Evolutionary conservation across 2,797 vertebrate species (phyloP).

Genomic region (Sebastiscus albofasciatus): DNA sequence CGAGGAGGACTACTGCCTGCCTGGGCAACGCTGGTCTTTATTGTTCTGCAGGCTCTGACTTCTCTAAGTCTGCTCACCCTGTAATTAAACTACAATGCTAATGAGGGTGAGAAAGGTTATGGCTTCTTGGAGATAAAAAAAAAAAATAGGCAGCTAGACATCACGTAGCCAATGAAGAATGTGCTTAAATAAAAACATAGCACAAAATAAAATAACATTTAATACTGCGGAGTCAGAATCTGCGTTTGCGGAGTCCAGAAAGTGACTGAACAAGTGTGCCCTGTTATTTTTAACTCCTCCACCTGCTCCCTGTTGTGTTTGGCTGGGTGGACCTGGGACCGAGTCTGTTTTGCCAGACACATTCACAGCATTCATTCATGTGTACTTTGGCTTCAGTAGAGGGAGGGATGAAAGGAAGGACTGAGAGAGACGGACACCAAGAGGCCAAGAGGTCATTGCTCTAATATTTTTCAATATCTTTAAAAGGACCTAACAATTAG

Average conservation of each 20-base stretch:
- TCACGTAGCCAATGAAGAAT: not conserved
- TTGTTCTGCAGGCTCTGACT: constrained; percentile 12
- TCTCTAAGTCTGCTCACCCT: constrained; percentile 7
- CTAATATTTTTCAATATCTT: not conserved
- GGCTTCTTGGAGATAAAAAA: not conserved
- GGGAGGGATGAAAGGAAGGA: not conserved
- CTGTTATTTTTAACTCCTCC: constrained; percentile 61
- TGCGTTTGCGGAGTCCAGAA: constrained; percentile 12
- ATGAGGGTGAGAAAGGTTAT: constrained; percentile 7
- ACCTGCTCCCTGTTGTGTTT: constrained; percentile 64
- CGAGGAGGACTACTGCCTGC: constrained; percentile 34
- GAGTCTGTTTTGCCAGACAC: constrained; percentile 47
- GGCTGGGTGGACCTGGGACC: constrained; percentile 8
- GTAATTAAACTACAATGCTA: constrained; percentile 30
- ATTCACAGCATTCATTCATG: constrained; percentile 63
- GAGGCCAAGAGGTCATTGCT: not conserved
- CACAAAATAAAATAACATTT: not conserved
- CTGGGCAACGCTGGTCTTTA: constrained; percentile 14
- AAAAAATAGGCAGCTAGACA: not conserved
- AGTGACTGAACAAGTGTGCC: constrained; percentile 4
- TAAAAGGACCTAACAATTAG: too few species aligned
- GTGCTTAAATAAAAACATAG: not conserved
- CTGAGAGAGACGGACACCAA: not conserved
- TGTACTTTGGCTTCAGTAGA: constrained; percentile 44
- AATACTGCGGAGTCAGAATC: not conserved